phyloP scores from a whole-genome alignment of 1,140 invertebrate species.

The Listronotus oregonensis region DNA sequence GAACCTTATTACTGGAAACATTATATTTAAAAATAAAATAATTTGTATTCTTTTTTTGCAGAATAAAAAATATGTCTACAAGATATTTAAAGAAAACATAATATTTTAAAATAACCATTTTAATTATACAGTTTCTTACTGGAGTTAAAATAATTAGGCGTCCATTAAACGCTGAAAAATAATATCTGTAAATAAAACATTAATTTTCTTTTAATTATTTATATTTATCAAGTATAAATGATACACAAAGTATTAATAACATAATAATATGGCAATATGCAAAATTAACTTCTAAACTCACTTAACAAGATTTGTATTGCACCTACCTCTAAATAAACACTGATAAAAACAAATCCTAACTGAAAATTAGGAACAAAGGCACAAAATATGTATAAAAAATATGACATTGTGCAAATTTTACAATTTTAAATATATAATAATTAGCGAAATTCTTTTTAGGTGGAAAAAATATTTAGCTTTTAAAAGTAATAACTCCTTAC shows the following conservation, averaged over 20 bases:
- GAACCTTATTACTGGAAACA: too few species aligned
- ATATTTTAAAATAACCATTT: too few species aligned
- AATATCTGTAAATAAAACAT: neutral
- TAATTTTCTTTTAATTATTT: neutral
- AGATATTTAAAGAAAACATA: too few species aligned
- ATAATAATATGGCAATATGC: conserved; percentile 56
- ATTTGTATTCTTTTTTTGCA: too few species aligned
- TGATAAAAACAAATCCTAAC: conserved; percentile 48
- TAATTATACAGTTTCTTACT: too few species aligned
- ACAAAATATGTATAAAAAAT: conserved; percentile 38
- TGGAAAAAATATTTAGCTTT: too few species aligned
- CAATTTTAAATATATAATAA: conserved; percentile 9
- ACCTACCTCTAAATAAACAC: conserved; percentile 55
- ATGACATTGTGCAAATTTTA: conserved; percentile 37
- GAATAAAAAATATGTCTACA: too few species aligned
- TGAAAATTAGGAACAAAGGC: conserved; percentile 50
- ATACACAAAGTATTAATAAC: conserved; percentile 50
- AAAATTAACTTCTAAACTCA: conserved; percentile 51
- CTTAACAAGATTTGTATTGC: conserved; percentile 51
- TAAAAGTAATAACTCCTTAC: too few species aligned
- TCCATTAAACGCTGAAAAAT: too few species aligned
- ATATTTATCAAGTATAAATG: conserved; percentile 52
- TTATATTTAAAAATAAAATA: too few species aligned
- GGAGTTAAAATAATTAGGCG: too few species aligned
- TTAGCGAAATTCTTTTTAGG: neutral